These are phyloP conservation scores for Syngnathus floridae DNA, from an alignment of 2,113 vertebrate species.

Conservation along the genomic window DNA sequence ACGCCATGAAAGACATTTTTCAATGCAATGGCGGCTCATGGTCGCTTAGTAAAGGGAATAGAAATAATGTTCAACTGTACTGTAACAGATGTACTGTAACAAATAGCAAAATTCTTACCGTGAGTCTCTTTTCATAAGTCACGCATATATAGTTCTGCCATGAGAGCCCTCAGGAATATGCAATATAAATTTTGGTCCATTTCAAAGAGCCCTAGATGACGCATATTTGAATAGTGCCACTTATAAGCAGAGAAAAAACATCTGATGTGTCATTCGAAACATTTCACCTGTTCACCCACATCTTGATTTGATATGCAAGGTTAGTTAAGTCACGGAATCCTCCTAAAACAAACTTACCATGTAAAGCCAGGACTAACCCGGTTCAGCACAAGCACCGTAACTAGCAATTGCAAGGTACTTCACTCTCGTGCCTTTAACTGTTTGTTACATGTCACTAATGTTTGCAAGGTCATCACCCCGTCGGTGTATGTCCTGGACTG, in stretches of 20 bases:
- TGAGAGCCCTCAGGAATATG: too few species aligned
- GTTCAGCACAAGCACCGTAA: slow-evolving; percentile 9
- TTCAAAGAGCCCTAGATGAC: too few species aligned
- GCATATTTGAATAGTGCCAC: not conserved
- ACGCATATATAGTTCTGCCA: too few species aligned
- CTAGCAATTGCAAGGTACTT: slow-evolving; percentile 38
- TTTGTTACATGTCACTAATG: not conserved
- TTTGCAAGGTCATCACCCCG: slow-evolving; percentile 22
- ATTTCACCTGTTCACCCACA: not conserved
- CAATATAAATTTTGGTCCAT: too few species aligned
- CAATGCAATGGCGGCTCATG: too few species aligned
- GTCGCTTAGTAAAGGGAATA: too few species aligned
- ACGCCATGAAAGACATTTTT: too few species aligned
- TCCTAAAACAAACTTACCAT: not conserved
- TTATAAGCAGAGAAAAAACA: not conserved
- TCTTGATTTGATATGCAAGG: slow-evolving; percentile 21
- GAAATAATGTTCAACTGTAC: too few species aligned
- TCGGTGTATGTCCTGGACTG: slow-evolving; percentile 15
- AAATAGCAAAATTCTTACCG: too few species aligned
- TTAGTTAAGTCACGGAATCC: slow-evolving; percentile 18
- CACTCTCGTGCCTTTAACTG: slow-evolving; percentile 28
- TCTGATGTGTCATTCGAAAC: not conserved
- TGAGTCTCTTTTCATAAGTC: too few species aligned
- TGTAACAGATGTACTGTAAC: too few species aligned
- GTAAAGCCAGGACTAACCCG: slow-evolving; percentile 28